Percentiles rank a stretch among this genome's conserved stretches.
Conservation (phyloP, 2,113 vertebrate species). For the Rhodinocichla rosea region DNA sequence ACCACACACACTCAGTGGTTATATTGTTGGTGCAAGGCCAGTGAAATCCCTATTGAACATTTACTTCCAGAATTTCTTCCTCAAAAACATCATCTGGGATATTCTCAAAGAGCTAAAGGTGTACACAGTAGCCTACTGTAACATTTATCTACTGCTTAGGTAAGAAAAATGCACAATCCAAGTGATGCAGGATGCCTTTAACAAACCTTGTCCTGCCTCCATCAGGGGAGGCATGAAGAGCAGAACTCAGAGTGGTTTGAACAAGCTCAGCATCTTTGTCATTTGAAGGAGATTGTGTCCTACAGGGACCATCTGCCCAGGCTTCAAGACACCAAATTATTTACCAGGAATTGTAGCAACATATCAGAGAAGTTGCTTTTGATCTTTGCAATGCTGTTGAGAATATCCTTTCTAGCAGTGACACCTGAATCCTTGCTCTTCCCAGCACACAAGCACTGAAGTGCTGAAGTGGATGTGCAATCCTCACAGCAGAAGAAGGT, state of each 20-base stretch:
- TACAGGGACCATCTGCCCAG: neutral
- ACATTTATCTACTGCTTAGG: neutral
- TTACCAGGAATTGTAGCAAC: neutral
- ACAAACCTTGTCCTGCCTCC: neutral
- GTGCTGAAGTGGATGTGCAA: neutral
- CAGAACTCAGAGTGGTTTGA: neutral
- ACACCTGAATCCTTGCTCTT: neutral
- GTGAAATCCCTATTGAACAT: neutral
- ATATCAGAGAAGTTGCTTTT: neutral
- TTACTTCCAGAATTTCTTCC: neutral
- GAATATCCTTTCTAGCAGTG: neutral
- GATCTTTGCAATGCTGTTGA: neutral
- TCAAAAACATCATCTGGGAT: neutral
- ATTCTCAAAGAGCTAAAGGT: neutral
- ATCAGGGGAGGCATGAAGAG: fast-evolving
- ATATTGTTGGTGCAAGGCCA: neutral
- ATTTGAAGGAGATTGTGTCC: neutral
- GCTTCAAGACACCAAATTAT: neutral
- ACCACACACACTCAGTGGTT: no score
- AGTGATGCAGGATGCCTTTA: neutral
- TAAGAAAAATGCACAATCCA: neutral
- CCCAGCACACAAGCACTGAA: neutral
- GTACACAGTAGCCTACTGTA: neutral
- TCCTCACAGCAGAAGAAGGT: neutral
- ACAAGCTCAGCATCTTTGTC: neutral